These are phyloP conservation scores for Plagodis pulveraria DNA, from an alignment of 2,888 invertebrate species.

Conservation along the genomic window DNA sequence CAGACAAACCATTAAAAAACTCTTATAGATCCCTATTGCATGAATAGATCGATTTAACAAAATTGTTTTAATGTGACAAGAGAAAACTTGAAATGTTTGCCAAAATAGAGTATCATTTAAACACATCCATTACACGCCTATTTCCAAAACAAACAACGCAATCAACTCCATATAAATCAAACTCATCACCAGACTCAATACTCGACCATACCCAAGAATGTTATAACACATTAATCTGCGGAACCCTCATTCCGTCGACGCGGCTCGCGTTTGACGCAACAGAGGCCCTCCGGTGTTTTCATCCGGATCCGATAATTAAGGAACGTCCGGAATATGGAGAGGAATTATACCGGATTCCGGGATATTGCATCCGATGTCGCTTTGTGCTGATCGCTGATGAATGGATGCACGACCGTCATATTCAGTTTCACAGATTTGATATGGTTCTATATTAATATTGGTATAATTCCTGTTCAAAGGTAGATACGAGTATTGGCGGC, in stretches of 20 bases:
- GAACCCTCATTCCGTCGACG: constrained; percentile 12
- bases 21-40: no score
- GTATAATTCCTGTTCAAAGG: no score
- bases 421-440: neutral
- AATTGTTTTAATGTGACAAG: no score
- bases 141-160: constrained; percentile 7
- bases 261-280: constrained; percentile 38
- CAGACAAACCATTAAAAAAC: no score
- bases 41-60: no score
- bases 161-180: constrained; percentile 32
- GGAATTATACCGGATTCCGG: constrained; percentile 26
- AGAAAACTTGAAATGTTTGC: neutral
- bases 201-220: constrained; percentile 33
- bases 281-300: constrained; percentile 37
- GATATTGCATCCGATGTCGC: constrained; percentile 15
- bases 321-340: constrained; percentile 32
- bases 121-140: neutral
- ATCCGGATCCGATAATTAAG: constrained; percentile 45
- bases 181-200: constrained; percentile 20
- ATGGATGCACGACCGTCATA: neutral
- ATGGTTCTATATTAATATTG: neutral
- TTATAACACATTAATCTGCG: constrained; percentile 46
- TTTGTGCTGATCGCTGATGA: constrained; percentile 7
- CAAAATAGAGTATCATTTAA: neutral
- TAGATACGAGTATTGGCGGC: no score